Conservation (phyloP, 2,113 vertebrate genomes). For the Onychorhynchus coronatus region DNA sequence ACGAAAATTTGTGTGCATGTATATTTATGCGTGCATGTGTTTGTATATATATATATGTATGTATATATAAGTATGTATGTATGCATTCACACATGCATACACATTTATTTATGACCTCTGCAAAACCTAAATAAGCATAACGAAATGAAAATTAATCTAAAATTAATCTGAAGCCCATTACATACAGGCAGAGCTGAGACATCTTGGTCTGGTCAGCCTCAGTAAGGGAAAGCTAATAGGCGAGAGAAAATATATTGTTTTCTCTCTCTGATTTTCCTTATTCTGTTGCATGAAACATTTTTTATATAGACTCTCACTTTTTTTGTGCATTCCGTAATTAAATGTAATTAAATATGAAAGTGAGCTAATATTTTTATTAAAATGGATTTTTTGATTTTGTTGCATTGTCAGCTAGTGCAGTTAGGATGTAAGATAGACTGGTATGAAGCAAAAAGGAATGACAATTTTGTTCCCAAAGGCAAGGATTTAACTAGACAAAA, state of each 20-base stretch:
- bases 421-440: neutral
- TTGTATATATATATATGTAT: accelerated
- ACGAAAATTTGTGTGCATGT: neutral
- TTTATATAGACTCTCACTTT: neutral
- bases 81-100: accelerated
- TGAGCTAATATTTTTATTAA: neutral
- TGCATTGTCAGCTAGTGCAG: neutral
- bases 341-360: neutral
- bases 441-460: neutral
- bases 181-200: neutral
- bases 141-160: neutral
- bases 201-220: neutral
- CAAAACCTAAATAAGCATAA: neutral
- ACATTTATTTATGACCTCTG: neutral
- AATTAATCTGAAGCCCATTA: neutral
- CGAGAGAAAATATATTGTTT: neutral
- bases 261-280: neutral
- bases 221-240: neutral
- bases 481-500: neutral
- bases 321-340: neutral
- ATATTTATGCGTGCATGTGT: neutral
- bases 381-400: neutral
- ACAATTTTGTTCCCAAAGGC: neutral
- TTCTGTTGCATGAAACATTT: neutral
- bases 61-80: neutral